Base-by-base conservation (phyloP, 1,140 invertebrate genomes). In the Protaetia brevitarsis region DNA sequence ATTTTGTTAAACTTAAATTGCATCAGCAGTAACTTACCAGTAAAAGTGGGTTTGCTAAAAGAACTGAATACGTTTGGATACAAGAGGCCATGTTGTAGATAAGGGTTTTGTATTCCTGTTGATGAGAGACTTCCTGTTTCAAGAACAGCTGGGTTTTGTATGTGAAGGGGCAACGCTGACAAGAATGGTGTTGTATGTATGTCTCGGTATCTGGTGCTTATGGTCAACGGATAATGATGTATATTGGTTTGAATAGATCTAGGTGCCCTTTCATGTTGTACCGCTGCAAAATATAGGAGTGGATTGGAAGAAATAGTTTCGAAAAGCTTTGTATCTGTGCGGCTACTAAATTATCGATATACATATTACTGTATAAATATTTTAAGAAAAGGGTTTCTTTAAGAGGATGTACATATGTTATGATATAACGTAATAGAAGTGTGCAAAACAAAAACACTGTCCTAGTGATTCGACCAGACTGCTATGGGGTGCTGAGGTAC, bases 201-300 rank as follows among this genome's bases (percentile, higher is more conserved):
- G 64, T 66, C 65, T 73, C 74, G 64, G 76, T 75, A 37, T 45
- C 65, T 76, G 63, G 41, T 10, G 26, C 41, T 51, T 51, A 51
- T 51, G 8, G 66, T 73, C 45, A 84, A 78, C 23, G 79, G 76
- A 61, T 77, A 75, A 61, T 77, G 76, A 59, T 76, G 74, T 4
- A 76, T 64, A 3, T 57, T 56, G 3, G 70, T 63, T 23, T 77
- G 74, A 6, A 79, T 77, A 13, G 84, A 83, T 66, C 93, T 80
- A 0, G 92, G 92, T 10, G 93, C 91, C 68, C 93, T 81, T 79
- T 95, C 93, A 79, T 95, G 92, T 76, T 95, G 93, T 3, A 95
- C 93, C 66, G 93, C 93, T 95, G 83, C 68, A 69, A 68, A 34
- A 21, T 0, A 62, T 10, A 51, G 19, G 21, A 23, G 21, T 1